These are phyloP conservation scores for Melolontha melolontha DNA, from an alignment of 2,888 invertebrate species.

Conservation along the genomic window DNA sequence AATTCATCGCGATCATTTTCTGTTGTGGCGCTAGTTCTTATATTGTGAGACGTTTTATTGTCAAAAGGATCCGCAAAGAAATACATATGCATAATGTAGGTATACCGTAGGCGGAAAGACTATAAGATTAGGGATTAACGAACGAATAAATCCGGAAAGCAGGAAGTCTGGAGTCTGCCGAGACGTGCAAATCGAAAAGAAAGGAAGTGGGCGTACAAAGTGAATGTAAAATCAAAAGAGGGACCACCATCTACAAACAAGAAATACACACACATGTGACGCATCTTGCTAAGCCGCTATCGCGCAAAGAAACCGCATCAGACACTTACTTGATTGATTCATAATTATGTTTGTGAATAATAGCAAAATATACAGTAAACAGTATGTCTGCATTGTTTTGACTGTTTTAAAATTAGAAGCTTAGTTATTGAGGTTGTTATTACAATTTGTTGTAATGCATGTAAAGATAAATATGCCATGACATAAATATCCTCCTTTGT, in stretches of 20 bases:
- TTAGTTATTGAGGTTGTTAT: too few species aligned
- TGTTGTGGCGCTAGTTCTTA: too few species aligned
- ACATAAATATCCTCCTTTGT: too few species aligned
- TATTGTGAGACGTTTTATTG: too few species aligned
- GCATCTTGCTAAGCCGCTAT: slow-evolving; percentile 9
- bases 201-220: slow-evolving; percentile 29
- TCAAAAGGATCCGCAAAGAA: too few species aligned
- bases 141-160: slow-evolving; percentile 35
- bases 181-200: slow-evolving; percentile 22
- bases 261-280: neutral
- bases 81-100: too few species aligned
- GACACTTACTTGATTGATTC: slow-evolving; percentile 7
- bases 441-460: too few species aligned
- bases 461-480: too few species aligned
- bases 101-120: neutral
- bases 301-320: slow-evolving; percentile 23
- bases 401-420: too few species aligned
- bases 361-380: too few species aligned
- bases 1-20: too few species aligned
- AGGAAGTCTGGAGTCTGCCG: slow-evolving; percentile 13
- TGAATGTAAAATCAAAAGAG: slow-evolving; percentile 26
- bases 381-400: too few species aligned
- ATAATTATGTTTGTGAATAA: neutral
- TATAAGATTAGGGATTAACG: slow-evolving; percentile 23
- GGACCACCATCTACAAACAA: neutral